Conservation (phyloP, 2,113 vertebrate genomes). For the Pteronura brasiliensis region DNA sequence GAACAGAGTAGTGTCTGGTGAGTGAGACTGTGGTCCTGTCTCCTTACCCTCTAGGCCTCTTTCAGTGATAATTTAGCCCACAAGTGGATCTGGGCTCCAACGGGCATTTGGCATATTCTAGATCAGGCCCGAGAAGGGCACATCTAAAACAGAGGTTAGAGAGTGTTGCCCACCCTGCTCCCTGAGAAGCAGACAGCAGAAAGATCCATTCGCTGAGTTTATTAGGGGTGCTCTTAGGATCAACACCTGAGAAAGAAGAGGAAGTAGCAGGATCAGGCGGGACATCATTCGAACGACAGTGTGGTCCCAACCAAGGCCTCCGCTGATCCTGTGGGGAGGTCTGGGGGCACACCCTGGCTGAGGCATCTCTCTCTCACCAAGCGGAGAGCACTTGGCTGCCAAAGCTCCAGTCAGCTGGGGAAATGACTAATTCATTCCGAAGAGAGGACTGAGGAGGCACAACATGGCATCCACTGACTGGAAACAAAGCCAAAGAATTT, state of each 20-base stretch:
- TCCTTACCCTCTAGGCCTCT: background rate
- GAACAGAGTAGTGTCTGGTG: background rate
- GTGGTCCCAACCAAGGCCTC: background rate
- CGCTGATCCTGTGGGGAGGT: background rate
- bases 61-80: slow-evolving; percentile 4
- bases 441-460: background rate
- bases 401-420: background rate
- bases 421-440: background rate
- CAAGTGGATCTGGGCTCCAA: background rate
- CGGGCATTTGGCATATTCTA: background rate
- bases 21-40: background rate
- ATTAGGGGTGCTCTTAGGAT: background rate
- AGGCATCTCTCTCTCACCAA: background rate
- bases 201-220: background rate
- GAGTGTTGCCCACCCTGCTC: background rate
- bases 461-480: background rate
- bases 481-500: slow-evolving; percentile 21
- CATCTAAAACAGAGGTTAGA: background rate
- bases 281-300: background rate
- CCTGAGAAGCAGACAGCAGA: background rate
- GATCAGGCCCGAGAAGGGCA: background rate
- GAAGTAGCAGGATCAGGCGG: background rate
- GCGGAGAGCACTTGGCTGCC: background rate
- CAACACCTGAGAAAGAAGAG: slow-evolving; percentile 16
- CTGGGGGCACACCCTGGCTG: background rate